Evolutionary conservation across 2,113 vertebrate species (phyloP).

Genomic region (Misgurnus anguillicaudatus): DNA sequence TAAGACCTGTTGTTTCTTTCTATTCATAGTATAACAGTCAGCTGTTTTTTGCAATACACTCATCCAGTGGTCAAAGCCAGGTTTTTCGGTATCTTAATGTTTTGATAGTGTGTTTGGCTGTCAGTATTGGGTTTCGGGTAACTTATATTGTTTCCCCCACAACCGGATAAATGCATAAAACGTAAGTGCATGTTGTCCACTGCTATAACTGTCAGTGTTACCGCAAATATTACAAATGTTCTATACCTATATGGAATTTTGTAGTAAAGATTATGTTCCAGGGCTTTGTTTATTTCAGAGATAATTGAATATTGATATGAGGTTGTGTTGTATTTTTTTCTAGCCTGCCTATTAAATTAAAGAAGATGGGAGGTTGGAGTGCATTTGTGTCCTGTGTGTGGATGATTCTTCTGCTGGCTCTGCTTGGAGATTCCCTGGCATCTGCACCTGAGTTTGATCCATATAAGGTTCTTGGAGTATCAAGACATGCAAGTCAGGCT

Average conservation of each 20-base stretch:
- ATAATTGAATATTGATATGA: not conserved
- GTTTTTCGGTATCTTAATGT: too few relatives aligned
- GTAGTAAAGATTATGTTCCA: too few relatives aligned
- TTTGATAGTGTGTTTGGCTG: too few relatives aligned
- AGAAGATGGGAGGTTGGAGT: slow-evolving; percentile 36
- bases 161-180: too few relatives aligned
- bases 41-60: not conserved
- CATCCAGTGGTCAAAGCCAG: too few relatives aligned
- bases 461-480: slow-evolving; percentile 85
- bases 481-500: slow-evolving; percentile 81
- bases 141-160: too few relatives aligned
- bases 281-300: not conserved
- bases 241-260: too few relatives aligned
- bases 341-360: not conserved
- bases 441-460: slow-evolving; percentile 83
- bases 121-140: too few relatives aligned
- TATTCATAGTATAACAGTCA: not conserved
- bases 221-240: too few relatives aligned
- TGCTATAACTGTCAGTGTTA: too few relatives aligned
- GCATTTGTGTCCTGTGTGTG: not conserved
- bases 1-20: not conserved
- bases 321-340: not conserved
- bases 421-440: slow-evolving; percentile 63
- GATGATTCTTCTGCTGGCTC: slow-evolving; percentile 72
- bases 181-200: too few relatives aligned